Conservation (phyloP, 2,888 invertebrate genomes). For the Drosophila peninsularis region DNA sequence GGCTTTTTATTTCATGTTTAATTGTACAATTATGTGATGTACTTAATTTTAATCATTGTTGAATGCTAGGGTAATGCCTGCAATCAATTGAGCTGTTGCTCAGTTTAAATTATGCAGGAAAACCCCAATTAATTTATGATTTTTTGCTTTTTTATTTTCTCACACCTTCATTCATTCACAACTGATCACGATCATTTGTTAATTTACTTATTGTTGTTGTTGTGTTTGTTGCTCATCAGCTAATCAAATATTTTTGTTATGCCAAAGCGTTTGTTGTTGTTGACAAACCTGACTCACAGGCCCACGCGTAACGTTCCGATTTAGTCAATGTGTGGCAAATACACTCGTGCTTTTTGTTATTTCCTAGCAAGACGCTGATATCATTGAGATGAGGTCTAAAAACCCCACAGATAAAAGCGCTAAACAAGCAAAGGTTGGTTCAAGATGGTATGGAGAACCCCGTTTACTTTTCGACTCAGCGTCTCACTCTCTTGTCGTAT, state of each 20-base stretch:
- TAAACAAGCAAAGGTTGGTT: constrained; percentile 33
- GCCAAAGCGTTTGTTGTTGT: constrained; percentile 10
- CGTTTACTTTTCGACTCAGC: constrained; percentile 27
- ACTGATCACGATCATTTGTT: constrained; percentile 30
- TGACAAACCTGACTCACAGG: constrained; percentile 33
- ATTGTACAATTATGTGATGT: constrained; percentile 9
- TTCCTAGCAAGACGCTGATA: constrained; percentile 36
- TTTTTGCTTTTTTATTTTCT: constrained; percentile 1
- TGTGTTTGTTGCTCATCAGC: constrained; percentile 29
- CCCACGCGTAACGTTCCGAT: constrained; percentile 15
- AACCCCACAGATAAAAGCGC: constrained; percentile 1
- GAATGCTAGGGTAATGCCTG: background rate
- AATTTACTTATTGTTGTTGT: constrained; percentile 31
- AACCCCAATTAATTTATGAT: constrained; percentile 11
- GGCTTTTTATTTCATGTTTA: constrained; percentile 39
- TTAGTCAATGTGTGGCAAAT: constrained; percentile 21
- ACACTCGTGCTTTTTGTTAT: constrained; percentile 24
- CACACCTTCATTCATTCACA: constrained; percentile 7
- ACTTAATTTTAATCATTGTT: constrained; percentile 10
- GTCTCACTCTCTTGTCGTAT: constrained; percentile 28
- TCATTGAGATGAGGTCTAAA: constrained; percentile 20
- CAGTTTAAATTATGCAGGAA: background rate
- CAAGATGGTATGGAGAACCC: constrained; percentile 11
- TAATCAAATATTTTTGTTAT: constrained; percentile 46
- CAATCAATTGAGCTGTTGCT: background rate